Percentiles rank a stretch among this genome's conserved stretches.
phyloP scores from a whole-genome alignment of 2,797 vertebrate species.

The Ptychobarbus kaznakovi region DNA sequence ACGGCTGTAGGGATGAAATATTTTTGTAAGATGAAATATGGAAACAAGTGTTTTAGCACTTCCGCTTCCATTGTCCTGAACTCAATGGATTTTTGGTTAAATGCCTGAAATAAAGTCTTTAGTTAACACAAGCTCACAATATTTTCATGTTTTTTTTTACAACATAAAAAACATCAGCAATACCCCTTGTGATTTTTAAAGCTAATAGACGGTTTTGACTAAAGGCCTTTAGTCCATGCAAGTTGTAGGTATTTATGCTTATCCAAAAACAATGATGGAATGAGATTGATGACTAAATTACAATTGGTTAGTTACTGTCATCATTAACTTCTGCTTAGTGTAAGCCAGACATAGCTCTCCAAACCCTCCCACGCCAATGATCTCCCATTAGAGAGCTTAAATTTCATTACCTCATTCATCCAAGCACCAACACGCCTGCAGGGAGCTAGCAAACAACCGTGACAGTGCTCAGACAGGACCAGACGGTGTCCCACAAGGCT shows the following conservation, averaged over 20 bases:
- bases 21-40: not conserved
- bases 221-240: not conserved
- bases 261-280: conserved; percentile 35
- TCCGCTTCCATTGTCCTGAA: not conserved
- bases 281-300: conserved; percentile 52
- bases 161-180: not conserved
- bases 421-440: conserved; percentile 69
- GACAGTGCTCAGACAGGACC: conserved; percentile 68
- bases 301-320: conserved; percentile 60
- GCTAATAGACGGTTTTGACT: not conserved
- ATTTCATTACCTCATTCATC: conserved; percentile 73
- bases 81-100: not conserved
- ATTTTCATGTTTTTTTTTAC: conserved; percentile 1
- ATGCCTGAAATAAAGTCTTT: not conserved
- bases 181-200: not conserved
- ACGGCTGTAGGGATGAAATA: not conserved
- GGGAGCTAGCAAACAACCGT: conserved; percentile 70
- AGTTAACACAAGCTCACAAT: not conserved
- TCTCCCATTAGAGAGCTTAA: conserved; percentile 66
- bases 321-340: conserved; percentile 59
- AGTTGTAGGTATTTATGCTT: conserved; percentile 4
- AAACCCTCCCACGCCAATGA: conserved; percentile 64
- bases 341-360: conserved; percentile 50
- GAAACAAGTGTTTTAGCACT: not conserved
- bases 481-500: conserved; percentile 72